Evolutionary conservation across 2,797 vertebrate genomes (phyloP).

Genomic region (Selene dorsalis): DNA sequence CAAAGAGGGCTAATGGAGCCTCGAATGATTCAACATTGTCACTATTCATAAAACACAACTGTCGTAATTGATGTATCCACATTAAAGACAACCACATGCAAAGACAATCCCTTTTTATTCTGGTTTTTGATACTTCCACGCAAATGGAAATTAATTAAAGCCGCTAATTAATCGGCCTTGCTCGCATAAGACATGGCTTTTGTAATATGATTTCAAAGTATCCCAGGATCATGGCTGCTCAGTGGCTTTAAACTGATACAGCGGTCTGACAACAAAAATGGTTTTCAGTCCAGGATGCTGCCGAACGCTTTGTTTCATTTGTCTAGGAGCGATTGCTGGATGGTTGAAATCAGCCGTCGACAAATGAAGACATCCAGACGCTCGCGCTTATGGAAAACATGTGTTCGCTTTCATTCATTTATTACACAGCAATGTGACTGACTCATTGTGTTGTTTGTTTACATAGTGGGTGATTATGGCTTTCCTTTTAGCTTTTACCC

Average conservation of each 20-base stretch:
- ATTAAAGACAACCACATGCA: slow-evolving; percentile 56
- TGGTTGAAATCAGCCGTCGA: slow-evolving; percentile 61
- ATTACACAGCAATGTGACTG: slow-evolving; percentile 6
- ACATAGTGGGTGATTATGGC: slow-evolving; percentile 59
- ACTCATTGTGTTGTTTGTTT: slow-evolving; percentile 63
- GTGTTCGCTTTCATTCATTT: slow-evolving; percentile 55
- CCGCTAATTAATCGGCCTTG: slow-evolving; percentile 47
- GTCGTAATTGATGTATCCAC: slow-evolving; percentile 55
- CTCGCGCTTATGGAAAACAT: slow-evolving; percentile 60
- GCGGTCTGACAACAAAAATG: slow-evolving; percentile 4
- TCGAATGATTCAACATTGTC: slow-evolving; percentile 55
- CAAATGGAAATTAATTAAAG: slow-evolving; percentile 63
- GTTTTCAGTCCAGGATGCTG: slow-evolving; percentile 6
- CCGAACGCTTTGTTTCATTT: slow-evolving; percentile 44
- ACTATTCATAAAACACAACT: slow-evolving; percentile 54
- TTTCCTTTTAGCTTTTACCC: slow-evolving; percentile 15
- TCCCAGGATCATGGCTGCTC: slow-evolving; percentile 19
- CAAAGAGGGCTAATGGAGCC: slow-evolving; percentile 63
- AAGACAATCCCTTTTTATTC: slow-evolving; percentile 59
- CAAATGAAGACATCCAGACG: slow-evolving; percentile 80
- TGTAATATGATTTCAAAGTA: slow-evolving; percentile 42
- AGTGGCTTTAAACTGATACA: slow-evolving; percentile 27
- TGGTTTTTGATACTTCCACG: slow-evolving; percentile 46
- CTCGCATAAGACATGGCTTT: slow-evolving; percentile 30
- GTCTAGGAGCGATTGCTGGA: slow-evolving; percentile 28